Conservation (phyloP, 2,113 vertebrate species). For the Eclectus roratus region DNA sequence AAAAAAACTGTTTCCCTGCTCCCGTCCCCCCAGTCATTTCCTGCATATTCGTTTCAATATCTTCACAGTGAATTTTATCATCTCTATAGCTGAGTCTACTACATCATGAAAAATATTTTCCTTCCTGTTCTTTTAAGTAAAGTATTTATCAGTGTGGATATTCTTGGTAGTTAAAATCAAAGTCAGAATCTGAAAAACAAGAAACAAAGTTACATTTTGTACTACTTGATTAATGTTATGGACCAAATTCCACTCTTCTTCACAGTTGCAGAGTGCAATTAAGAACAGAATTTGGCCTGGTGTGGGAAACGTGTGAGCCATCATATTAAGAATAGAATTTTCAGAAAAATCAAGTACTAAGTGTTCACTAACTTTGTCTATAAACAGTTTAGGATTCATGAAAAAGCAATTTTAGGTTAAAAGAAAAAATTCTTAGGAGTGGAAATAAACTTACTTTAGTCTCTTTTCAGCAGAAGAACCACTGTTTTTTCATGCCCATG, state of each 20-base stretch:
- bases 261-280: neutral
- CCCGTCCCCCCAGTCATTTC: neutral
- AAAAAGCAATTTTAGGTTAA: neutral
- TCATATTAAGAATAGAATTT: neutral
- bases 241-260: neutral
- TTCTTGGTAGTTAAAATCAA: neutral
- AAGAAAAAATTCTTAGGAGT: neutral
- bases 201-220: neutral
- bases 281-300: neutral
- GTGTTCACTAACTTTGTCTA: neutral
- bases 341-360: neutral
- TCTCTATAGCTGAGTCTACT: neutral
- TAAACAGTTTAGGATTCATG: neutral
- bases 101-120: neutral
- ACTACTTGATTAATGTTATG: neutral
- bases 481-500: neutral
- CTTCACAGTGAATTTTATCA: neutral
- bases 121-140: neutral
- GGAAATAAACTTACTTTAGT: neutral
- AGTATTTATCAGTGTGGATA: neutral
- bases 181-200: neutral
- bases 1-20: neutral
- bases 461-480: neutral
- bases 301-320: neutral
- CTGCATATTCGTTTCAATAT: neutral